Evolutionary conservation across 2,113 vertebrate genomes (phyloP), one percentile per base, ranked within the genome.

Genomic region (Opisthocomus hoazin): DNA sequence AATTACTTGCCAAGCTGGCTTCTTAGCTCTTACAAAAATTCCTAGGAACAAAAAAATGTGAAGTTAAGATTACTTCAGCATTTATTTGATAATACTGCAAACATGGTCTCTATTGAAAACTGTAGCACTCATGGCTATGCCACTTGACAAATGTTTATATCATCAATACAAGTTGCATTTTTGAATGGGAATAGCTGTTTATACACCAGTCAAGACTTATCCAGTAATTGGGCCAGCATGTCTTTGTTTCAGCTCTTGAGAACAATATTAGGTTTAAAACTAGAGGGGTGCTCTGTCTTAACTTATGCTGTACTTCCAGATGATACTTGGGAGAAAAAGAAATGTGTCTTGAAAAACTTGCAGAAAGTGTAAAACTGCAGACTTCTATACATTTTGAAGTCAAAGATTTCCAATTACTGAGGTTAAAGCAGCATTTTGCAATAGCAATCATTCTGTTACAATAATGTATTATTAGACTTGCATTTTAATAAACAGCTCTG

Each of bases 1-100:
- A 77, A 94, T 95, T 95, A 71, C 64, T 94, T 95, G 91, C 94
- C 90, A 88, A 89, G 39, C 23, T 96, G 27, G 29, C 75, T 81
- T 80, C 84, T 54, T 82, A 87, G n/a, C 48, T 87, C 39, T 76
- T 73, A 61, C 48, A 84, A 86, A 68, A 71, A 70, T 87, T 96
- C 65, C 57, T 69, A 63, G 78, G 78, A 89, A 87, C 16, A 73
- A 92, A 75, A 85, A 68, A 61, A 63, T 69, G 91, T 29, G 73
- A 81, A 94, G 75, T 90, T 91, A 78, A 61, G 61, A 76, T 86
- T 90, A 39, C 61, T 91, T 97, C 56, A 74, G 39, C 71, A 60
- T 94, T 87, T 76, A 80, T 79, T 86, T 92, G 50, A 78, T 88
- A 92, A 48, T 48, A 39, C 36, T 61, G n/a, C 94, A 91, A 92